Conservation (phyloP, 53 echinoderm and acorn worm species). For the Apostichopus leukothele region DNA sequence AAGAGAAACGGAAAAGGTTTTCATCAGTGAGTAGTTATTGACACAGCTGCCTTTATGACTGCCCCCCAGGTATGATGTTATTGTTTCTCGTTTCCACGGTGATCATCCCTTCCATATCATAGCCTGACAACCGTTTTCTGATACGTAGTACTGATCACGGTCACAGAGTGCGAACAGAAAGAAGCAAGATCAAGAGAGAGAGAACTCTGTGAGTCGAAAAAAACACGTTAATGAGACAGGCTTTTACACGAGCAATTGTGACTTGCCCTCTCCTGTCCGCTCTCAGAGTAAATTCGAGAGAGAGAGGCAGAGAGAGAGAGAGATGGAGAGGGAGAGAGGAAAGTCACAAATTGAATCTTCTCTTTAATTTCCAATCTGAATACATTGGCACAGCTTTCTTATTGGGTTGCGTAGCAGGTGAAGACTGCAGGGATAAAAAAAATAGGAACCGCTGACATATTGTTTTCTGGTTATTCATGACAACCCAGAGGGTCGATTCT, state of each 20-base stretch:
- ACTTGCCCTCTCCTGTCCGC: background rate
- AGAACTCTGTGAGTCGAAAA: background rate
- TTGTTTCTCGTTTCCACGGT: background rate
- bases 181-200: background rate
- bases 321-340: background rate
- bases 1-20: background rate
- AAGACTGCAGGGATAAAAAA: background rate
- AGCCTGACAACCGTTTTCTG: background rate
- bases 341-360: constrained; percentile 2
- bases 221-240: background rate
- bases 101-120: background rate
- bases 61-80: background rate
- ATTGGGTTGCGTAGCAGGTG: constrained; percentile 3
- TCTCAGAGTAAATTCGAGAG: background rate
- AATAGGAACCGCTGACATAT: background rate
- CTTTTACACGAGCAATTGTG: background rate
- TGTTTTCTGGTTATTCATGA: background rate
- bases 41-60: constrained; percentile 32
- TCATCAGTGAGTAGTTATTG: constrained; percentile 22
- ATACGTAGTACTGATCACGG: background rate
- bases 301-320: background rate
- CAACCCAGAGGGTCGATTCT: too few species aligned
- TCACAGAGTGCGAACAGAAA: background rate
- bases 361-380: constrained; percentile 3
- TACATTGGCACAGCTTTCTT: background rate